Percentiles rank a stretch among this genome's conserved stretches.
These are phyloP conservation scores for Biston betularia DNA, from an alignment of 2,888 invertebrate genomes.

Conservation along the genomic window DNA sequence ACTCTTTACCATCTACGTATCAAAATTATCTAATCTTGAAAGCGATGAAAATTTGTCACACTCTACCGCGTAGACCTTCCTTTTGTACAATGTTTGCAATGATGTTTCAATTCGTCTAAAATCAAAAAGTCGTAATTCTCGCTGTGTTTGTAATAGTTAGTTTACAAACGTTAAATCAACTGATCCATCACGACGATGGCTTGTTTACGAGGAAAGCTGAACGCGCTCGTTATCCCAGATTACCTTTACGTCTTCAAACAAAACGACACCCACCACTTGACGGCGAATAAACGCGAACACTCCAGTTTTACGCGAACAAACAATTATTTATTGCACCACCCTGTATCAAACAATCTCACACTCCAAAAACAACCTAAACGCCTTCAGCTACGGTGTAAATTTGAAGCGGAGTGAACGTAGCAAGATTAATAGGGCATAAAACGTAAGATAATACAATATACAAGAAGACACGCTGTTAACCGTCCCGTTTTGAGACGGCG, in stretches of 20 bases:
- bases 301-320: constrained; percentile 82
- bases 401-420: constrained; percentile 55
- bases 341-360: constrained; percentile 53
- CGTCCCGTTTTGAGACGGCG: constrained; percentile 77
- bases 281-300: constrained; percentile 70
- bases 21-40: too few relatives aligned
- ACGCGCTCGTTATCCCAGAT: constrained; percentile 71
- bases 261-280: constrained; percentile 65
- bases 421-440: constrained; percentile 86
- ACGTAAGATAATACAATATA: constrained; percentile 87
- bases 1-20: too few relatives aligned
- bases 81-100: constrained; percentile 18
- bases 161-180: constrained; percentile 34
- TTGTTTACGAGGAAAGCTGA: constrained; percentile 60
- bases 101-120: neutral
- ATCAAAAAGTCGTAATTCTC: constrained; percentile 8
- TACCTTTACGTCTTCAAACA: constrained; percentile 74
- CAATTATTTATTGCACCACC: constrained; percentile 84
- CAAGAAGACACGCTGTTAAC: constrained; percentile 90
- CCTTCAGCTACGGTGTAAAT: constrained; percentile 54
- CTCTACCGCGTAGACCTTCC: neutral
- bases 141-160: constrained; percentile 7
- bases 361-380: constrained; percentile 59
- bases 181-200: constrained; percentile 42
- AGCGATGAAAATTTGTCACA: neutral